These are phyloP conservation scores for Hydriomena furcata DNA, from an alignment of 2,888 invertebrate species.

Conservation along the genomic window DNA sequence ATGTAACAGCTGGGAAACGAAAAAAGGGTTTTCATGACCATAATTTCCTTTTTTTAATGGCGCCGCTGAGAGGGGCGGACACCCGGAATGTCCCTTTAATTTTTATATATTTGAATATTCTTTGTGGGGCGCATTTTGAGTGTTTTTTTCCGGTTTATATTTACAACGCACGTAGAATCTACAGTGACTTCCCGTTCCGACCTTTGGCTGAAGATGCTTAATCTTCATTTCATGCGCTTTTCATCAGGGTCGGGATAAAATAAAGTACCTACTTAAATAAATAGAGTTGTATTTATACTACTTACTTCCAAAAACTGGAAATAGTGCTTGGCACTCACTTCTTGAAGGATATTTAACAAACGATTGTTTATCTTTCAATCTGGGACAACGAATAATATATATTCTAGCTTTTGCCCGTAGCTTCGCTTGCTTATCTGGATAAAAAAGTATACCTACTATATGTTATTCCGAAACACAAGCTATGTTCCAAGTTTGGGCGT, in stretches of 20 bases:
- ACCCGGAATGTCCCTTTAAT: conserved; percentile 33
- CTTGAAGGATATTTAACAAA: too few species aligned
- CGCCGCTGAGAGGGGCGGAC: conserved; percentile 33
- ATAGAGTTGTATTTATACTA: too few species aligned
- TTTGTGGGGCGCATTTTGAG: conserved; percentile 14
- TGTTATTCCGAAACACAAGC: too few species aligned
- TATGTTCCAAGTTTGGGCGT: too few species aligned
- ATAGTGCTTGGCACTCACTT: too few species aligned
- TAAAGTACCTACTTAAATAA: too few species aligned
- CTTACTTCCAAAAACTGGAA: too few species aligned
- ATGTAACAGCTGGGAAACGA: conserved; percentile 28
- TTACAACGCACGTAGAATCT: background rate
- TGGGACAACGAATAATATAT: too few species aligned
- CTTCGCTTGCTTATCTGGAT: too few species aligned
- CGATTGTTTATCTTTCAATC: too few species aligned
- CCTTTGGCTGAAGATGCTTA: conserved; percentile 4
- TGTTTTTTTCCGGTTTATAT: conserved; percentile 16
- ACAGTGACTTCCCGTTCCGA: conserved; percentile 5
- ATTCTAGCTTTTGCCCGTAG: too few species aligned
- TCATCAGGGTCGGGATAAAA: background rate
- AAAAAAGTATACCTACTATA: too few species aligned
- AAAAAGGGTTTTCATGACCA: conserved; percentile 35
- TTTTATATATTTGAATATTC: conserved; percentile 31
- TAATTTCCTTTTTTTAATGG: conserved; percentile 37
- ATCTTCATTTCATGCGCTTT: conserved; percentile 4